These are phyloP conservation scores for Marisa cornuarietis DNA, from an alignment of 1,140 invertebrate genomes.

Conservation along the genomic window DNA sequence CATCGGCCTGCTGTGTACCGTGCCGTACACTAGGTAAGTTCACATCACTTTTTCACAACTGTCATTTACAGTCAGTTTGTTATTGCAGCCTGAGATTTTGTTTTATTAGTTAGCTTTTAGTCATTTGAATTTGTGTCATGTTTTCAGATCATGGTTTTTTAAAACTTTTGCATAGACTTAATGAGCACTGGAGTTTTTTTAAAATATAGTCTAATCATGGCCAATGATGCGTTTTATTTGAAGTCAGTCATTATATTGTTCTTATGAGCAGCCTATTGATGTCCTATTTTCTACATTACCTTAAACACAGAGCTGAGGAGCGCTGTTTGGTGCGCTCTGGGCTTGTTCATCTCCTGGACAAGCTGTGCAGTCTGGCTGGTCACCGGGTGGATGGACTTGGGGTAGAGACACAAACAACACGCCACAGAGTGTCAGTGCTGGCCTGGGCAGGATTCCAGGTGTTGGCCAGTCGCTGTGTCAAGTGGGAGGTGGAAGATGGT, in stretches of 20 bases:
- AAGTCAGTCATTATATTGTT: too few relatives aligned
- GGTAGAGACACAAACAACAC: conserved; percentile 50
- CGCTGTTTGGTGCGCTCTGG: conserved; percentile 64
- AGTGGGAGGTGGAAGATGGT: conserved; percentile 65
- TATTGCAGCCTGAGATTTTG: too few relatives aligned
- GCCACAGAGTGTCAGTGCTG: conserved; percentile 62
- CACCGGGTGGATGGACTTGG: conserved; percentile 41
- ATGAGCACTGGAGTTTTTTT: too few relatives aligned
- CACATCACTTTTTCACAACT: too few relatives aligned
- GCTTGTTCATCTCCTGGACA: conserved; percentile 64
- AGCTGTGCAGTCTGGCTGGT: conserved; percentile 62
- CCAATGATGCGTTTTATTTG: too few relatives aligned
- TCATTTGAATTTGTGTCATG: too few relatives aligned
- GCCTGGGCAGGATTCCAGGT: conserved; percentile 67
- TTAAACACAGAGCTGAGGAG: conserved; percentile 59
- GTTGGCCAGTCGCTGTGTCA: conserved; percentile 64
- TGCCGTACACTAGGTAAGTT: conserved; percentile 63
- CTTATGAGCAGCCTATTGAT: neutral
- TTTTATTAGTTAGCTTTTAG: too few relatives aligned
- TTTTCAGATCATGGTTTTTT: too few relatives aligned
- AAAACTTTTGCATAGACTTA: too few relatives aligned
- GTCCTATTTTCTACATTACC: neutral
- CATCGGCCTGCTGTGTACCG: conserved; percentile 64
- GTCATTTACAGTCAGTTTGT: too few relatives aligned
- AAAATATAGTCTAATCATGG: too few relatives aligned